Base-by-base conservation (phyloP, 2,797 vertebrate genomes). In the Natrix natrix region DNA sequence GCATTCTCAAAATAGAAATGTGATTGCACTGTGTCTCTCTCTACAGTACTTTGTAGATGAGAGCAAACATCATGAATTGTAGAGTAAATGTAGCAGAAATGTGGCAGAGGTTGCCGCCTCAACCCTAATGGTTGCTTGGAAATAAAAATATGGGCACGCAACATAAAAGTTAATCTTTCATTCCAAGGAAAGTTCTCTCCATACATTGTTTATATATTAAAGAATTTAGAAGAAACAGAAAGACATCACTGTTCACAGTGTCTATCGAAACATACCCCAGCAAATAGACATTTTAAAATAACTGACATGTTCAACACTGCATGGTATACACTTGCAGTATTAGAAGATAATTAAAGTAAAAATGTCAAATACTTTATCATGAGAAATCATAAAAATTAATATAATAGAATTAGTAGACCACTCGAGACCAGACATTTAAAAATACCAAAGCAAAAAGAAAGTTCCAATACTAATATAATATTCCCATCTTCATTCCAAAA, bases 41-140 rank as follows among this genome's bases (percentile, higher is more conserved):
- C 88, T 69, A 90, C n/a, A 91, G 74, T 93, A 93, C 52, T 94
- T 91, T 7, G 8, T 90, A 96, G 91, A 94, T 26, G 37, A 97
- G 83, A 96, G 92, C 92, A 94, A 97, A 91, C 66, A 91, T 91
- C 11, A 56, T 61, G 48, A 83, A 61, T 24, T 78, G 95, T 0
- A 59, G 8, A 93, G 89, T 94, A 94, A 93, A 92, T 95, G 93
- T 86, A 93, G 96, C 97, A 96, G 95, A 96, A 96, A 96, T 24
- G 78, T 91, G 95, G 92, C 93, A 95, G 95, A 96, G 95, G 57
- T 88, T 95, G 94, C 86, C 8, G 94, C 63, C 8, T 0, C 91
- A 90, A 94, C 95, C 90, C 91, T 94, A 94, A 28, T 92, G 93
- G 95, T 93, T 96, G 94, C 90, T 96, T 97, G 95, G 96, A 94